These are phyloP conservation scores for Oreamnos americanus DNA, from an alignment of 2,113 vertebrate genomes.

Conservation along the genomic window DNA sequence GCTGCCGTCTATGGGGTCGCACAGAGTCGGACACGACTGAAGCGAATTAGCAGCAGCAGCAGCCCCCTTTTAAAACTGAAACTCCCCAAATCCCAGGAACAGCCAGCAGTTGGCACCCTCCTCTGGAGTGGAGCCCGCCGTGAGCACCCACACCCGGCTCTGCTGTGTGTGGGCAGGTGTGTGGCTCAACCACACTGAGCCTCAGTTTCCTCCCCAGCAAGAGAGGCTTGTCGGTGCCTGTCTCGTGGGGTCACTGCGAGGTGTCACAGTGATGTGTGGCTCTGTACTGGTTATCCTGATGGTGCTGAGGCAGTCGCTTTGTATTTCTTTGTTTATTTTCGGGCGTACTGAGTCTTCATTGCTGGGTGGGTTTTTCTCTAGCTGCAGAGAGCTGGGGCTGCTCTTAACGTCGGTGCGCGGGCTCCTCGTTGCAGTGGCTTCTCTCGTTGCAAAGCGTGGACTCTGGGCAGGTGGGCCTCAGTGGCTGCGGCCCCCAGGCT, in stretches of 20 bases:
- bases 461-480: not conserved
- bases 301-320: not conserved
- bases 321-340: not conserved
- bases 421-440: not conserved
- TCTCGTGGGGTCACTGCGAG: not conserved
- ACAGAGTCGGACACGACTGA: too few relatives aligned
- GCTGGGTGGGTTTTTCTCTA: not conserved
- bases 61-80: not conserved
- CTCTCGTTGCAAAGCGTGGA: not conserved
- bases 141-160: fast-evolving
- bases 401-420: not conserved
- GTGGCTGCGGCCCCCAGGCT: fast-evolving
- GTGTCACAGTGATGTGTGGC: not conserved
- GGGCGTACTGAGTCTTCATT: not conserved
- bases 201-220: not conserved
- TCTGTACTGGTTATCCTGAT: not conserved
- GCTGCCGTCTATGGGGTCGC: too few relatives aligned
- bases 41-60: too few relatives aligned
- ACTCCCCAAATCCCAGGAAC: not conserved
- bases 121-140: not conserved
- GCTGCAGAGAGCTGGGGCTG: not conserved
- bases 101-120: too few relatives aligned
- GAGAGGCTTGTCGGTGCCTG: not conserved
- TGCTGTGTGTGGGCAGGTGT: not conserved
- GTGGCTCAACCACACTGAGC: too few relatives aligned